phyloP scores from a whole-genome alignment of 2,797 vertebrate species.

The Sebastes cheni region DNA sequence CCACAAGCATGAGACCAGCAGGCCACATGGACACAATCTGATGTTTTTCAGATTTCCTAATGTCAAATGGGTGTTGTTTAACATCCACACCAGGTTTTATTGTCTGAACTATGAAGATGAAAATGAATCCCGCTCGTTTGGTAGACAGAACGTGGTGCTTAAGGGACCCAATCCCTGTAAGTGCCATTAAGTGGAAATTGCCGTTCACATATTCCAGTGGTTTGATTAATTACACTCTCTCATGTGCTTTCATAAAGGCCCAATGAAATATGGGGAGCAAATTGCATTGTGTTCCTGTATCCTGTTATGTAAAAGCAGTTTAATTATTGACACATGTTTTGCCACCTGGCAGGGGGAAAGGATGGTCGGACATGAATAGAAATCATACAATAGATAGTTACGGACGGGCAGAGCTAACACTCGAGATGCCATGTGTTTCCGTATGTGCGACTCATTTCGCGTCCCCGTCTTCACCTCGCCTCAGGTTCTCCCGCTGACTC shows the following conservation, averaged over 20 bases:
- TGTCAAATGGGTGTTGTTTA: conserved; percentile 79
- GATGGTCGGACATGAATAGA: conserved; percentile 78
- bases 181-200: conserved; percentile 88
- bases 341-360: conserved; percentile 81
- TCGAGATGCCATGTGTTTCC: conserved; percentile 69
- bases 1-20: neutral
- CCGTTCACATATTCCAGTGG: conserved; percentile 87
- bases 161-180: conserved; percentile 87
- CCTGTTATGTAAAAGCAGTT: conserved; percentile 85
- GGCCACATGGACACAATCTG: conserved; percentile 8
- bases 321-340: conserved; percentile 87
- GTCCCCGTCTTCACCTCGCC: conserved; percentile 49
- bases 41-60: conserved; percentile 50
- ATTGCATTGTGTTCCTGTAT: conserved; percentile 85
- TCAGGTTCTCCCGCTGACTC: conserved; percentile 44
- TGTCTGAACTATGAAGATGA: conserved; percentile 80
- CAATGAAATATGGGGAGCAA: conserved; percentile 85
- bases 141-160: conserved; percentile 83
- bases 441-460: conserved; percentile 45
- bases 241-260: conserved; percentile 84
- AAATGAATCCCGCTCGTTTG: conserved; percentile 84
- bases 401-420: conserved; percentile 50
- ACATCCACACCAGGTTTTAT: conserved; percentile 79
- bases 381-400: conserved; percentile 73
- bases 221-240: conserved; percentile 87